phyloP scores from a whole-genome alignment of 2,888 invertebrate species.

The Chloroclysta siterata region DNA sequence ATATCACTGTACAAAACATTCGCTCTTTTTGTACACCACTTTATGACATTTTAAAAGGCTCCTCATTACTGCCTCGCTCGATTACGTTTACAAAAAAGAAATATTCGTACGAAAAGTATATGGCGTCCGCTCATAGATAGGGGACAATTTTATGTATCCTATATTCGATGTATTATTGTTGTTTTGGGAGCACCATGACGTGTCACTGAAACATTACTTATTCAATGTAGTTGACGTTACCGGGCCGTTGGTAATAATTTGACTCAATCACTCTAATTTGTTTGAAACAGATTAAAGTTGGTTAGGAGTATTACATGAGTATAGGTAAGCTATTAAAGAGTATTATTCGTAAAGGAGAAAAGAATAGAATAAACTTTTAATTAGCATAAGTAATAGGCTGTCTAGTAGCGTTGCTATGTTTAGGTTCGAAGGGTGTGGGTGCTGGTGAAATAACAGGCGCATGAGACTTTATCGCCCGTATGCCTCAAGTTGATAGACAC shows the following conservation, averaged over 20 bases:
- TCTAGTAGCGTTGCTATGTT: too few relatives aligned
- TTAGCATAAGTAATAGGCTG: too few relatives aligned
- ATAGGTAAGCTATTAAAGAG: conserved; percentile 45
- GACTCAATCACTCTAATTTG: conserved; percentile 62
- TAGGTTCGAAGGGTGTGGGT: too few relatives aligned
- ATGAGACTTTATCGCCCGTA: too few relatives aligned
- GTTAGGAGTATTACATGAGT: conserved; percentile 53
- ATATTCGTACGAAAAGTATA: conserved; percentile 59
- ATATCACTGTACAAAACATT: conserved; percentile 69
- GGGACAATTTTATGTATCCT: conserved; percentile 78
- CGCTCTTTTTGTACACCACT: conserved; percentile 72
- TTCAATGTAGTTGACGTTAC: conserved; percentile 61
- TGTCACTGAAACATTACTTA: conserved; percentile 71
- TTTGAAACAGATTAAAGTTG: conserved; percentile 64
- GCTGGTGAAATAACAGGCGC: too few relatives aligned
- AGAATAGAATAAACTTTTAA: background rate
- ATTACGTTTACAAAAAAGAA: conserved; percentile 73
- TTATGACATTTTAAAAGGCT: conserved; percentile 80
- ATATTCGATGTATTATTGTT: conserved; percentile 70
- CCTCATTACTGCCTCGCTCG: conserved; percentile 69
- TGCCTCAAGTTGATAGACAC: too few relatives aligned
- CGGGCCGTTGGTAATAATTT: conserved; percentile 61
- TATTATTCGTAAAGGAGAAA: conserved; percentile 13
- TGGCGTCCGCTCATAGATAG: conserved; percentile 73
- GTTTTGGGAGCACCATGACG: conserved; percentile 69